Percentiles rank a stretch among this genome's conserved stretches.
Conservation (phyloP, 1,140 invertebrate genomes). For the Drosophila lowei region DNA sequence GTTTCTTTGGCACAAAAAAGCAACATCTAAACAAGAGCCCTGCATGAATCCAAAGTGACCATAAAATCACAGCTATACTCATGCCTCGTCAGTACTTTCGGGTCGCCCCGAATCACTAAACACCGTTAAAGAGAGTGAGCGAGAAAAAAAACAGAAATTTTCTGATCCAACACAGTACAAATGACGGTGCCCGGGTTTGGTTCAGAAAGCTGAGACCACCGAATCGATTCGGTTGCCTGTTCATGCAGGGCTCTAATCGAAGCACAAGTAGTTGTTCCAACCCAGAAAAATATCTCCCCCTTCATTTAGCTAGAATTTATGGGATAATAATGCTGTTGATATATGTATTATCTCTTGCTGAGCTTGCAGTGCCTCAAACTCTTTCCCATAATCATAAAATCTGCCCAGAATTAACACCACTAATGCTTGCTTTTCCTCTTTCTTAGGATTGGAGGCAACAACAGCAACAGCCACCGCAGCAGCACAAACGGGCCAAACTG, state of each 20-base stretch:
- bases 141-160: too few relatives aligned
- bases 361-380: neutral
- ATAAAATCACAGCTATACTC: too few relatives aligned
- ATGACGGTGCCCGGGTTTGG: too few relatives aligned
- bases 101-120: too few relatives aligned
- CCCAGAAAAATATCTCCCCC: neutral
- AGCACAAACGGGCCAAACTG: constrained; percentile 64
- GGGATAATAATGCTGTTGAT: neutral
- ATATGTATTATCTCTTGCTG: too few relatives aligned
- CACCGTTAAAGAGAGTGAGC: too few relatives aligned
- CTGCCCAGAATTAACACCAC: neutral
- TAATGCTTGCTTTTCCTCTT: neutral
- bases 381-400: neutral
- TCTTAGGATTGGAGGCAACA: constrained; percentile 50
- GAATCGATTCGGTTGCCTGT: too few relatives aligned
- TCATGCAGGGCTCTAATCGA: neutral
- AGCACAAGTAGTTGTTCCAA: constrained; percentile 39
- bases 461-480: constrained; percentile 18
- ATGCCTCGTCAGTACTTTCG: too few relatives aligned
- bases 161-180: too few relatives aligned
- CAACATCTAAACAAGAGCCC: constrained; percentile 4
- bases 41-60: too few relatives aligned
- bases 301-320: constrained; percentile 30
- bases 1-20: constrained; percentile 38
- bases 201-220: too few relatives aligned